A percentile compares a stretch with the other conserved stretches of the same genome.
These are phyloP conservation scores for Cephalopterus ornatus DNA, from an alignment of 2,113 vertebrate genomes.

Conservation along the genomic window DNA sequence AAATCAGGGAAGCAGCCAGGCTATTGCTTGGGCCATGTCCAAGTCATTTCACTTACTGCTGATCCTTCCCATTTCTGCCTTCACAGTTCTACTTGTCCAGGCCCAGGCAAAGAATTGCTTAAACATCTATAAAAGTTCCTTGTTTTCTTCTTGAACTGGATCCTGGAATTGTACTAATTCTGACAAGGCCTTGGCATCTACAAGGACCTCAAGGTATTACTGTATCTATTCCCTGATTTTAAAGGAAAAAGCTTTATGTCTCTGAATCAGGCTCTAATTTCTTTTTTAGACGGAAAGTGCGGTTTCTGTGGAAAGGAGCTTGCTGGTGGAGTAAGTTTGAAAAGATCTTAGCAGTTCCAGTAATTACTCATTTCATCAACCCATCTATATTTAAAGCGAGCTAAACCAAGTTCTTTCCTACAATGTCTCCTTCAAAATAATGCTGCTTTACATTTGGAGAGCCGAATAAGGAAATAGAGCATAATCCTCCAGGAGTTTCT, in stretches of 20 bases:
- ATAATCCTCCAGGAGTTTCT: constrained; percentile 13
- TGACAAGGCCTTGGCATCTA: background rate
- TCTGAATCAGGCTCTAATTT: background rate
- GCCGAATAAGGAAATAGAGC: constrained; percentile 46
- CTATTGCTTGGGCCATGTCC: background rate
- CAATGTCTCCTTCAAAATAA: constrained; percentile 43
- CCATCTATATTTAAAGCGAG: constrained; percentile 19
- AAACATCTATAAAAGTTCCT: background rate
- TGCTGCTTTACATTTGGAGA: constrained; percentile 35
- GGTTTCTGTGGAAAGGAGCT: constrained; percentile 4
- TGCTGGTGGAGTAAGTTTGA: background rate
- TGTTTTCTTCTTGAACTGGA: background rate
- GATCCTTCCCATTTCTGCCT: background rate
- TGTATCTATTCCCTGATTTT: background rate
- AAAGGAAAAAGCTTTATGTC: background rate
- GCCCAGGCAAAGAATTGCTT: background rate
- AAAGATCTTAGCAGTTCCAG: constrained; percentile 8
- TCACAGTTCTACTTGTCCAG: background rate
- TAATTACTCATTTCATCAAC: constrained; percentile 44
- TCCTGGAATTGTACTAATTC: background rate
- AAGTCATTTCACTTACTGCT: background rate
- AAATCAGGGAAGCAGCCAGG: background rate
- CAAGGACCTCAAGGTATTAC: background rate
- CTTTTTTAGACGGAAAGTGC: background rate
- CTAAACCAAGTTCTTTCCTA: constrained; percentile 9